Evolutionary conservation across 2,113 vertebrate genomes (phyloP).

Genomic region (Amphiprion ocellaris): DNA sequence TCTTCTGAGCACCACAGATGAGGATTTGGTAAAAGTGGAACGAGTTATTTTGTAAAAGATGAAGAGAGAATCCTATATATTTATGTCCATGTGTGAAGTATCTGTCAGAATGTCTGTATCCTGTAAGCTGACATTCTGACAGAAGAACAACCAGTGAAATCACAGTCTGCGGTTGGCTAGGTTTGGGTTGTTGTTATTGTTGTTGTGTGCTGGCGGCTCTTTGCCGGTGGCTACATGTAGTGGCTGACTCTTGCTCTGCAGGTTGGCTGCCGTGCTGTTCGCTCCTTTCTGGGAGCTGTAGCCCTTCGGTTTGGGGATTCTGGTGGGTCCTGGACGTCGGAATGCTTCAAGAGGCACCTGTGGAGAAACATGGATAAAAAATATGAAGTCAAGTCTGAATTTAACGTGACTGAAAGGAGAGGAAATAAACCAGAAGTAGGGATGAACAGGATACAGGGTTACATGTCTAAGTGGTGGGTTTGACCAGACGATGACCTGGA

Average conservation of each 20-base stretch:
- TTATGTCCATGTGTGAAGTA: too few species aligned
- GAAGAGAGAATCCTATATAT: too few species aligned
- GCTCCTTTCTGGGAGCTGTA: constrained; percentile 79
- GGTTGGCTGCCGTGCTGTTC: constrained; percentile 54
- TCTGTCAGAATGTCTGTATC: not conserved
- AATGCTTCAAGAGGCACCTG: constrained; percentile 89
- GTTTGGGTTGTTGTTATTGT: constrained; percentile 76
- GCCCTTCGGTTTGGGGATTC: constrained; percentile 91
- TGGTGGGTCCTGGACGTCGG: constrained; percentile 86
- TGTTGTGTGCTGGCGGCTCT: constrained; percentile 37
- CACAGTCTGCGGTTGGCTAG: constrained; percentile 68
- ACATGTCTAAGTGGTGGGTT: not conserved
- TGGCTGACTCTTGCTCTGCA: constrained; percentile 45
- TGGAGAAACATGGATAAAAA: constrained; percentile 18
- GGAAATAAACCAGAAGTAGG: not conserved
- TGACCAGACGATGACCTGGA: not conserved
- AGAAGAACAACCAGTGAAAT: constrained; percentile 7
- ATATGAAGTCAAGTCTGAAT: not conserved
- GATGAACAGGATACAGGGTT: not conserved
- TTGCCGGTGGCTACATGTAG: constrained; percentile 33
- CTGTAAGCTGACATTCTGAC: not conserved
- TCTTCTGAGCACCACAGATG: constrained; percentile 53
- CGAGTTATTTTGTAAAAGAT: too few species aligned
- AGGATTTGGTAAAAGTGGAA: not conserved
- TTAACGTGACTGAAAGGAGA: not conserved